phyloP scores from a whole-genome alignment of 2,797 vertebrate species.

The Lithobates sylvaticus region DNA sequence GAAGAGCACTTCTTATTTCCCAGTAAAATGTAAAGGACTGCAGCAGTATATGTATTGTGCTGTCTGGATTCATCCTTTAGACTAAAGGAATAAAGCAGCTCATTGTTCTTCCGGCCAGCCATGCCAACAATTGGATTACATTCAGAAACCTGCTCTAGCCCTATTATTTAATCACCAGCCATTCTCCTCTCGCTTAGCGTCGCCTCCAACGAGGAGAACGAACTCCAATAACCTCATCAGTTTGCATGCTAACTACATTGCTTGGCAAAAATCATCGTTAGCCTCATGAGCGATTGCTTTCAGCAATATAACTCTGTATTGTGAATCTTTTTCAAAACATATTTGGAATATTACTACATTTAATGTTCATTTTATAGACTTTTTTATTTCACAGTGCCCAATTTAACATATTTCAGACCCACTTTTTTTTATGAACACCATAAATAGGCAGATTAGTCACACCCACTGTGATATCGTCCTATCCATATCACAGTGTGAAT shows the following conservation, averaged over 20 bases:
- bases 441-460: neutral
- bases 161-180: conserved; percentile 72
- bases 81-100: conserved; percentile 50
- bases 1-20: neutral
- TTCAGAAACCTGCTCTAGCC: conserved; percentile 66
- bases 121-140: conserved; percentile 67
- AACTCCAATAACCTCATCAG: conserved; percentile 81
- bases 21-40: neutral
- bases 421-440: neutral
- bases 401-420: neutral
- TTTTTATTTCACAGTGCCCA: neutral
- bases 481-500: neutral
- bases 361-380: neutral
- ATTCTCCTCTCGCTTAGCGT: conserved; percentile 66
- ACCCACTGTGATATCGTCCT: neutral
- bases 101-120: conserved; percentile 42
- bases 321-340: neutral
- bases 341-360: neutral
- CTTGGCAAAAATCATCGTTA: neutral
- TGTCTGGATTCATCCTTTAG: neutral
- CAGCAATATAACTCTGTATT: neutral
- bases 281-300: neutral
- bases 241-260: conserved; percentile 63
- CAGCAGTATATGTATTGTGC: neutral
- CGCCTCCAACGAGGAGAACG: conserved; percentile 73